Evolutionary conservation across 2,113 vertebrate genomes (phyloP).

Genomic region (Neodontobutis hainanensis): DNA sequence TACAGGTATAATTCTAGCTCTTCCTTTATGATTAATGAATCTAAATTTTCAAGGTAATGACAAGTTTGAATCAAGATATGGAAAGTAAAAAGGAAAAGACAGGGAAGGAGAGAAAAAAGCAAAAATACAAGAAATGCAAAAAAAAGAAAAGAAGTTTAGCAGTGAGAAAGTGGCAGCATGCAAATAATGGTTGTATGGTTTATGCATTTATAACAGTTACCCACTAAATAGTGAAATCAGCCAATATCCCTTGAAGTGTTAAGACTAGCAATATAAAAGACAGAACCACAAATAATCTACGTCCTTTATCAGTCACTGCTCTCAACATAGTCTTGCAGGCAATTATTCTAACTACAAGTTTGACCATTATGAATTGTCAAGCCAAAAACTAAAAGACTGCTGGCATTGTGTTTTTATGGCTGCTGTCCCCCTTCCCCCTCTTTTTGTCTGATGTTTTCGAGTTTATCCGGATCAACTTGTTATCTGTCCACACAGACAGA

Average conservation of each 20-base stretch:
- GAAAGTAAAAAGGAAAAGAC: constrained; percentile 44
- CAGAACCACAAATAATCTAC: neutral
- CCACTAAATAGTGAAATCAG: no score
- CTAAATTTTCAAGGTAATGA: constrained; percentile 64
- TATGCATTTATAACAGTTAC: neutral
- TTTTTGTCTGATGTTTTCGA: constrained; percentile 37
- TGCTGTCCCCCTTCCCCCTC: constrained; percentile 32
- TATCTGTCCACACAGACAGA: constrained; percentile 64
- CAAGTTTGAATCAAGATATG: constrained; percentile 39
- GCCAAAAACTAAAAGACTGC: constrained; percentile 29
- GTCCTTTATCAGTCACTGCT: constrained; percentile 12
- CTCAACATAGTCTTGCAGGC: neutral
- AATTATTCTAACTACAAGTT: constrained; percentile 30
- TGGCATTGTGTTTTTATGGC: constrained; percentile 36
- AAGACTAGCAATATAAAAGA: neutral
- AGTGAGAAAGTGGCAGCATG: constrained; percentile 38
- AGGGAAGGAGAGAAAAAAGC: constrained; percentile 49
- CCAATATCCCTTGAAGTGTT: no score
- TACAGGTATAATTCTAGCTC: constrained; percentile 88
- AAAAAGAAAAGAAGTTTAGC: constrained; percentile 44
- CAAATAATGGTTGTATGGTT: constrained; percentile 15
- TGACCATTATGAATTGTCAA: constrained; percentile 29
- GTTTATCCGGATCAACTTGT: constrained; percentile 60
- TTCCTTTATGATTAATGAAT: constrained; percentile 83
- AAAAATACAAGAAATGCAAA: constrained; percentile 55